Base-by-base conservation (phyloP, 1,140 invertebrate species). In the Halesus radiatus region DNA sequence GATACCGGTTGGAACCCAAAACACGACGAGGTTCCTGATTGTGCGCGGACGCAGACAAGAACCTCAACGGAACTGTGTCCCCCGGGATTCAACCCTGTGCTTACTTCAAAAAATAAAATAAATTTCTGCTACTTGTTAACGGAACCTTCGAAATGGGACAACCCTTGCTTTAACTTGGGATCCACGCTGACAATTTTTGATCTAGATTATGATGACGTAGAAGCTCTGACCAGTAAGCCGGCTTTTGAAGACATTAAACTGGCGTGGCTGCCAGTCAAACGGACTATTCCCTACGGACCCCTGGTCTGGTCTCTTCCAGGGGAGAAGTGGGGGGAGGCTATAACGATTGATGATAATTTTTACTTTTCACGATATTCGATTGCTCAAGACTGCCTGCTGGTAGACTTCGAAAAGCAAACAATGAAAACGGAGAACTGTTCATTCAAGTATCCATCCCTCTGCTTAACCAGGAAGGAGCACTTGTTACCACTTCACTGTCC, bases 221-320 rank as follows among this genome's bases (percentile, higher is more conserved):
- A 53, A 62, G n/a, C 20, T 68, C 6, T 79, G 23, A 53, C 80
- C 13, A 75, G 81, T 20, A 79, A 81, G 45, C 64, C 84, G 16
- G 62, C 32, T 3, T 72, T 84, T 15, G 78, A 32, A 26, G 84
- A 85, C 18, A 84, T 85, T 18, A 80, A 37, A 0, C 37, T 80
- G 5, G 85, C 85, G 64, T 88, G 87, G 87, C 52, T 87, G 18
- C 86, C 86, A 18, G 73, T 75, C 60, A 60, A 84, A 82, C 64
- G 83, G 10, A 1, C 78, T 45, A 62, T 81, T 37, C 76, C 75
- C 16, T 84, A 66, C 16, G 83, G 80, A 56, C 85, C 85, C 32
- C 80, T 84, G 53, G 80, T 84, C 32, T 84, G 86, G 68, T 81
- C 81, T 6, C 78, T 86, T 62, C 84, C 85, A 6, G 87, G 87